phyloP scores from a whole-genome alignment of 2,797 vertebrate species.

The Oreortyx pictus region DNA sequence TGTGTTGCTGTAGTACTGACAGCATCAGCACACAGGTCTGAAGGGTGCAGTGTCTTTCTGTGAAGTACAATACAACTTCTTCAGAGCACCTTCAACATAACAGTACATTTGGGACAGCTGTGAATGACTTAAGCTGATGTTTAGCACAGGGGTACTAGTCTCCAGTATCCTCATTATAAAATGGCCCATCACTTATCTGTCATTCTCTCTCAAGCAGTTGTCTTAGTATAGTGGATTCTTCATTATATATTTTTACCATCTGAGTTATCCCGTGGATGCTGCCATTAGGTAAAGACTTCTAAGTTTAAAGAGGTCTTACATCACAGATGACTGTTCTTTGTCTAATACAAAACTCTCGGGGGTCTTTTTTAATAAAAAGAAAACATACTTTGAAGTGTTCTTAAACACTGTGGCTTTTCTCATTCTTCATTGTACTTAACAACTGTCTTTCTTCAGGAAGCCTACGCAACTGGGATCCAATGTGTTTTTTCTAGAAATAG shows the following conservation, averaged over 20 bases:
- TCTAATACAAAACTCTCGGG: neutral
- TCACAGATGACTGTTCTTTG: neutral
- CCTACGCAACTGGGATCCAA: neutral
- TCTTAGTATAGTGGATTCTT: neutral
- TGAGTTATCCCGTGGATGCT: neutral
- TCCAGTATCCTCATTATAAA: neutral
- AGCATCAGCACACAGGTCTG: neutral
- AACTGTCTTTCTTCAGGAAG: neutral
- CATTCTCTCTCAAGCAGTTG: neutral
- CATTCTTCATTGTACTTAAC: neutral
- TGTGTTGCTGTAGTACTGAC: neutral
- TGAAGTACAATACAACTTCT: neutral
- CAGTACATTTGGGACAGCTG: neutral
- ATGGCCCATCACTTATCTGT: neutral
- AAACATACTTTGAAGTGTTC: neutral
- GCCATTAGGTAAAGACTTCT: neutral
- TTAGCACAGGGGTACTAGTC: neutral
- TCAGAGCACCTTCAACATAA: neutral
- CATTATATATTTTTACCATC: neutral
- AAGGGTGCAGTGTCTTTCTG: neutral
- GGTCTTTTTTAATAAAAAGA: conserved; percentile 4
- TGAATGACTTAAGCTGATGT: neutral
- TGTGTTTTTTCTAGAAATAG: neutral
- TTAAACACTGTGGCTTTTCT: neutral
- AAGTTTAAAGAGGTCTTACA: neutral